Conservation (phyloP, 2,797 vertebrate species). For the Alectoris magna region DNA sequence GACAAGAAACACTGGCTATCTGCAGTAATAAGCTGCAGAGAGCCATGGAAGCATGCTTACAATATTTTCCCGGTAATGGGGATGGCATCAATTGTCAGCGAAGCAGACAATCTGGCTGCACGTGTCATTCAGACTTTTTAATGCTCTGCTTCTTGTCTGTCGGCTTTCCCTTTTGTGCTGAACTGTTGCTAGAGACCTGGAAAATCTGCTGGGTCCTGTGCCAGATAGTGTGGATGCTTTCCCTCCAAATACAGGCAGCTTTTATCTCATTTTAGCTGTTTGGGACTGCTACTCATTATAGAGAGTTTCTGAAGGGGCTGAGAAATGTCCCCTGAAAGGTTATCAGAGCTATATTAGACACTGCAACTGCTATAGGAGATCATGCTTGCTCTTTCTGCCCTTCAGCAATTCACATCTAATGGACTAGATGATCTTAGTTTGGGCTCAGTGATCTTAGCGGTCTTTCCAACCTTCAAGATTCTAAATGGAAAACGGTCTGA, state of each 20-base stretch:
- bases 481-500: not conserved
- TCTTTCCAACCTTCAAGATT: no score
- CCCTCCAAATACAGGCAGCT: not conserved
- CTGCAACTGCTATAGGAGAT: not conserved
- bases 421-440: no score
- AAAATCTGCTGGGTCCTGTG: slow-evolving; percentile 2
- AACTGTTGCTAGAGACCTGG: slow-evolving; percentile 5
- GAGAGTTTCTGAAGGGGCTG: not conserved
- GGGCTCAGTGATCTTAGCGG: no score
- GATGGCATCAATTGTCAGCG: slow-evolving; percentile 54
- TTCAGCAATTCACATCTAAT: not conserved
- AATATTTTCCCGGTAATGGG: slow-evolving; percentile 37
- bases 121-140: slow-evolving; percentile 58
- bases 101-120: slow-evolving; percentile 58
- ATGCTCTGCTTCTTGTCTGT: slow-evolving; percentile 17
- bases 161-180: slow-evolving; percentile 14
- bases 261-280: not conserved
- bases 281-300: not conserved
- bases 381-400: not conserved
- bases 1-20: slow-evolving; percentile 18
- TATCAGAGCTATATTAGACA: not conserved
- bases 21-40: slow-evolving; percentile 19
- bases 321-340: not conserved
- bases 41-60: not conserved
- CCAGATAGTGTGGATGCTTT: not conserved